Evolutionary conservation across 2,113 vertebrate genomes (phyloP).

Genomic region (Callionymus lyra): DNA sequence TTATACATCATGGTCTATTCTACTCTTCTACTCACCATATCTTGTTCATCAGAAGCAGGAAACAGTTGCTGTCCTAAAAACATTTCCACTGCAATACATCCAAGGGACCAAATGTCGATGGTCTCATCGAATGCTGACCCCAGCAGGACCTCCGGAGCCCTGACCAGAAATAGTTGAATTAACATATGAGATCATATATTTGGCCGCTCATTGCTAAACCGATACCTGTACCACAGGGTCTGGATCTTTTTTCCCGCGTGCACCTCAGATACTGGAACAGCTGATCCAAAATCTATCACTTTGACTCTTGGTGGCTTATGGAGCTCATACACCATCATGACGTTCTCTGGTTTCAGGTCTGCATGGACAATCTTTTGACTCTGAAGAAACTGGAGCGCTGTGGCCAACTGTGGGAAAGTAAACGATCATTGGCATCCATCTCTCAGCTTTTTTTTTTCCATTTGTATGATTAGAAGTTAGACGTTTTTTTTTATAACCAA

Average conservation of each 20-base stretch:
- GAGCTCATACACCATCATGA: slow-evolving; percentile 3
- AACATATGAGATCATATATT: not conserved
- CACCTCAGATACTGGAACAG: slow-evolving; percentile 2
- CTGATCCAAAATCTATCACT: slow-evolving; percentile 4
- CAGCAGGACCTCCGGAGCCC: slow-evolving; percentile 6
- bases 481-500: no score
- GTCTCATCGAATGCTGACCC: slow-evolving; percentile 5
- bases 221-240: slow-evolving; percentile 8
- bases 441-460: no score
- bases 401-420: not conserved
- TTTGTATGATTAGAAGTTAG: no score
- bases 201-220: not conserved
- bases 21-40: slow-evolving; percentile 3
- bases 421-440: not conserved
- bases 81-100: slow-evolving; percentile 4
- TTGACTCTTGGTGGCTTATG: slow-evolving; percentile 3
- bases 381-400: slow-evolving; percentile 4
- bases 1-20: no score
- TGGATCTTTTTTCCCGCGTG: not conserved
- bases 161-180: not conserved
- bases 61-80: slow-evolving; percentile 3
- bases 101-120: slow-evolving; percentile 5
- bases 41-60: slow-evolving; percentile 2
- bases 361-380: slow-evolving; percentile 2
- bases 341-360: slow-evolving; percentile 8